phyloP scores from a whole-genome alignment of 2,888 invertebrate species.

The Protophormia terraenovae region DNA sequence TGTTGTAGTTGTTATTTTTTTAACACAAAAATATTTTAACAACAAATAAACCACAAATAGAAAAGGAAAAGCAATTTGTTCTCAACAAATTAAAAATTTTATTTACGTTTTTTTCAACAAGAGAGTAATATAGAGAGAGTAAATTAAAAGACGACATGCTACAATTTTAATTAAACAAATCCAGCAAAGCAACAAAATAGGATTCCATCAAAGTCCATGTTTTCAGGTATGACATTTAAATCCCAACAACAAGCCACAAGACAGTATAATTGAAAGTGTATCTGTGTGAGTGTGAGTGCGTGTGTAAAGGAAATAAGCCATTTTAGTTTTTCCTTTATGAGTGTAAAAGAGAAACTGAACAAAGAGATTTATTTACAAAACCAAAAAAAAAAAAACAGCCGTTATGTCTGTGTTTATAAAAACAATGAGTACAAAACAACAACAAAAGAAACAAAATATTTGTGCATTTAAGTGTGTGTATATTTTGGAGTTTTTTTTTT shows the following conservation, averaged over 20 bases:
- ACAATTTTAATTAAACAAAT: constrained; percentile 54
- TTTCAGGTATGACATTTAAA: constrained; percentile 71
- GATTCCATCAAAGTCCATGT: constrained; percentile 74
- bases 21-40: background rate
- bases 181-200: constrained; percentile 70
- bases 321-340: background rate
- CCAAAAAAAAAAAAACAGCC: background rate
- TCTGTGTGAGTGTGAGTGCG: no score
- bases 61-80: background rate
- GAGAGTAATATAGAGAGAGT: constrained; percentile 32
- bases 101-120: background rate
- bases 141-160: constrained; percentile 60
- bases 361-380: background rate
- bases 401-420: background rate
- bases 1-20: background rate
- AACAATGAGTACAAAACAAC: background rate
- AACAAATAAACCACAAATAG: constrained; percentile 6
- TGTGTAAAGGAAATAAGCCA: background rate
- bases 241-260: background rate
- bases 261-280: background rate
- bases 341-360: background rate
- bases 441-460: background rate
- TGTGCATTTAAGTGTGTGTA: background rate
- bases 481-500: background rate
- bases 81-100: background rate